Conservation (phyloP, 2,888 invertebrate species). For the Microctonus aethiopoides region DNA sequence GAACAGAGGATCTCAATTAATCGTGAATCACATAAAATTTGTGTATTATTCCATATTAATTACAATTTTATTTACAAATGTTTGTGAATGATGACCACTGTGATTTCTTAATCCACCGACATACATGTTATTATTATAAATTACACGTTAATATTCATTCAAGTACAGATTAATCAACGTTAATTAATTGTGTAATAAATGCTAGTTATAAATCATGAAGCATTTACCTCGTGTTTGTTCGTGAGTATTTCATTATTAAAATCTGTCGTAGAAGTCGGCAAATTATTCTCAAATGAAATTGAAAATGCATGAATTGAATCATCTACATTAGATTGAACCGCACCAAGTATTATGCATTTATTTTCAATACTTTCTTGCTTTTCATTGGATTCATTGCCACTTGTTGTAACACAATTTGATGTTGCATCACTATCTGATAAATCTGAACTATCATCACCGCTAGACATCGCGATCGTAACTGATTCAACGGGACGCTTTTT, state of each 20-base stretch:
- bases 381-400: not conserved
- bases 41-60: not conserved
- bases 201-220: not conserved
- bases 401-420: not conserved
- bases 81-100: not conserved
- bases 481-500: conserved; percentile 32
- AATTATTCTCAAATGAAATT: not conserved
- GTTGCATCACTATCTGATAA: conserved; percentile 49
- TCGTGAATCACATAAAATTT: not conserved
- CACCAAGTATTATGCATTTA: not conserved
- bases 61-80: not conserved
- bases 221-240: conserved; percentile 21
- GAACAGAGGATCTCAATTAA: not conserved
- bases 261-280: not conserved
- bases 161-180: conserved; percentile 26
- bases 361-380: not conserved
- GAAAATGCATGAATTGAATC: not conserved
- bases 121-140: not conserved
- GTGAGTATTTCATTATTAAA: not conserved
- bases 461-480: conserved; percentile 61
- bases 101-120: not conserved
- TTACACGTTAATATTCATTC: not conserved
- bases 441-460: conserved; percentile 57
- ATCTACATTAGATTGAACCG: not conserved
- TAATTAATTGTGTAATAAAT: conserved; percentile 9